Base-by-base conservation (phyloP, 1,140 invertebrate genomes). In the Harlomillsia oculata region DNA sequence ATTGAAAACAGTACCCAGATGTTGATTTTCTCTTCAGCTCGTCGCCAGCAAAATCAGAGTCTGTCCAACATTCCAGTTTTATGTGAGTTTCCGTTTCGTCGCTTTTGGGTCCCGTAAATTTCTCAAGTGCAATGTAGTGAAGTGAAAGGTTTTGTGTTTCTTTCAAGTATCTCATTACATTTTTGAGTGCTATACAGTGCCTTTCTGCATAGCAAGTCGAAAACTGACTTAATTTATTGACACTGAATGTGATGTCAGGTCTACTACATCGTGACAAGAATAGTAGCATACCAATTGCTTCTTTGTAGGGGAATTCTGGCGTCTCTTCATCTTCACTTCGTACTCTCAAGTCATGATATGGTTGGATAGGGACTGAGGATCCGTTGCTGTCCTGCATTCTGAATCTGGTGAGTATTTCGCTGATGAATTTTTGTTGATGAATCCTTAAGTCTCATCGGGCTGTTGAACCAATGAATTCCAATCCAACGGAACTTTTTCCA, bases 11-110 rank as follows among this genome's bases (percentile, higher is more conserved):
- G 59, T 66, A 69, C 68, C 58, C 55, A 64, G 66, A 23, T 6
- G 57, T 69, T 11, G 69, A 74, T 56, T 68, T 69, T 53, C 72
- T 59, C 11, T 25, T 46, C 13, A 68, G 49, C 11, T 23, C 8
- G 44, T 70, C 66, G 21, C 65, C 65, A 16, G 69, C 72, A 63
- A 66, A 74, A 53, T 75, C 74, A 18, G 72, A 63, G 53, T 75
- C 73, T 28, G 58, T 67, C n/a, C n/a, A n/a, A n/a, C n/a, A n/a
- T n/a, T n/a, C n/a, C n/a, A n/a, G n/a, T n/a, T n/a, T n/a, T n/a
- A n/a, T n/a, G n/a, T n/a, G n/a, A n/a, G n/a, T n/a, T n/a, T n/a
- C n/a, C n/a, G n/a, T n/a, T n/a, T n/a, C n/a, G n/a, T n/a, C n/a
- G n/a, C n/a, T n/a, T n/a, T n/a, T n/a, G n/a, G n/a, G n/a, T n/a